These are phyloP conservation scores for Ephestia elutella DNA, from an alignment of 1,140 invertebrate genomes.

Conservation along the genomic window DNA sequence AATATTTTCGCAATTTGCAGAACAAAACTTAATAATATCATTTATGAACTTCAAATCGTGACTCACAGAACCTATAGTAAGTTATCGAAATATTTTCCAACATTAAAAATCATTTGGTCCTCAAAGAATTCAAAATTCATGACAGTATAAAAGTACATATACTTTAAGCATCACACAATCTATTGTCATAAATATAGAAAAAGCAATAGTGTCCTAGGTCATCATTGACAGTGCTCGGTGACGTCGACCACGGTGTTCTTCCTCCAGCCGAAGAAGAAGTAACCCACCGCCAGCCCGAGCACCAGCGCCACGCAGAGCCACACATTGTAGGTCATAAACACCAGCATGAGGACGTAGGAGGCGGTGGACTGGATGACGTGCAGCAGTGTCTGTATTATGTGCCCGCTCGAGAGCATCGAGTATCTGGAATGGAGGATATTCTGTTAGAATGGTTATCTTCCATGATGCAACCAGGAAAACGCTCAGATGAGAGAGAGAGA, in stretches of 20 bases:
- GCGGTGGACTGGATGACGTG: slow-evolving; percentile 93
- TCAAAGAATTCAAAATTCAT: too few species aligned
- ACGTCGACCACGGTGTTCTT: slow-evolving; percentile 91
- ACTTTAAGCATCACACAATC: too few species aligned
- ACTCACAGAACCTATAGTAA: too few species aligned
- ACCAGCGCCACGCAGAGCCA: slow-evolving; percentile 95
- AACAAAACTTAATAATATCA: too few species aligned
- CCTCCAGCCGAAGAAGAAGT: slow-evolving; percentile 96
- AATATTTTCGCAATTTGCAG: too few species aligned
- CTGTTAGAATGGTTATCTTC: background rate
- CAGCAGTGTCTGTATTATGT: slow-evolving; percentile 90
- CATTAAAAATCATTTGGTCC: too few species aligned
- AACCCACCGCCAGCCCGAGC: slow-evolving; percentile 90
- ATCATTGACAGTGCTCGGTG: slow-evolving; percentile 93
- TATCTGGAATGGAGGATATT: slow-evolving; percentile 75
- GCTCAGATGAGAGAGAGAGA: too few species aligned
- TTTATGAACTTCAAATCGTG: too few species aligned
- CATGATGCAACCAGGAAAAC: too few species aligned
- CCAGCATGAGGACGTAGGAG: slow-evolving; percentile 96
- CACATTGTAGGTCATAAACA: slow-evolving; percentile 99
- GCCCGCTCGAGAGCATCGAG: slow-evolving; percentile 85
- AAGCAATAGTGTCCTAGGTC: background rate
- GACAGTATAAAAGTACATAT: too few species aligned
- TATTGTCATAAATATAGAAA: background rate
- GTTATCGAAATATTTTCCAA: too few species aligned